Conservation (phyloP, 2,113 vertebrate species). For the Bos taurus region ARS-UCD2.0 NC_037341.1:18887001-18887500, state of each 20-base stretch:
- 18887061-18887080: neutral
- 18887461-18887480: neutral
- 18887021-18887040: neutral
- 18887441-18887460: neutral
- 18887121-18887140: neutral
- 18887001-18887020: neutral
- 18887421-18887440: neutral
- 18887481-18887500: neutral
- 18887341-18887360: neutral
- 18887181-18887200: neutral
- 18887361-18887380: neutral
- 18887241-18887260: neutral
- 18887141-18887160: neutral
- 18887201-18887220: neutral
- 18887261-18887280: neutral
- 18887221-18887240: neutral
- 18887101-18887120: neutral
- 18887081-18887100: neutral
- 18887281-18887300: neutral
- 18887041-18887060: neutral
- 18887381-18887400: neutral
- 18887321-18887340: neutral
- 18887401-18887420: neutral
- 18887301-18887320: neutral
- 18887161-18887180: neutral